Evolutionary conservation across 1,140 invertebrate species (phyloP).

Genomic region (Macrocentrus cingulum): DNA sequence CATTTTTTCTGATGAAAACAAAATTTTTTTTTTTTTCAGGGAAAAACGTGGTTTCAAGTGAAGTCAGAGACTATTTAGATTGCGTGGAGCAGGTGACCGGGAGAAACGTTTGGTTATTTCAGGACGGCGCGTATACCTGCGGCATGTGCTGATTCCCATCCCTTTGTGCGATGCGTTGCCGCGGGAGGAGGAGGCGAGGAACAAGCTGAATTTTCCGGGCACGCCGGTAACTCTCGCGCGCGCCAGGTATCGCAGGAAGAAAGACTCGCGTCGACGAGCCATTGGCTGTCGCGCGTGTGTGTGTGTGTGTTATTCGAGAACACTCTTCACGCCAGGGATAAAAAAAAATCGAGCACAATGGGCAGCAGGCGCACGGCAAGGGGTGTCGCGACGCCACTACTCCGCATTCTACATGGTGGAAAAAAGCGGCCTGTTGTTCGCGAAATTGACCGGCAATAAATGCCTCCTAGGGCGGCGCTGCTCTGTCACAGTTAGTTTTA

Average conservation of each 20-base stretch:
- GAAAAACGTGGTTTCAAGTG: no score
- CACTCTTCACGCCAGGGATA: background rate
- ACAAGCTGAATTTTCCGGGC: background rate
- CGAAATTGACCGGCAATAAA: conserved; percentile 23
- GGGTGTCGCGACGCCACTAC: conserved; percentile 1
- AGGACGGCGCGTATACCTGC: background rate
- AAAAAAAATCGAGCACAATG: conserved; percentile 7
- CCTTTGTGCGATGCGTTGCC: background rate
- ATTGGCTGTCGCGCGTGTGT: no score
- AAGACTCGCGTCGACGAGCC: background rate
- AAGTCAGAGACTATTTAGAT: no score
- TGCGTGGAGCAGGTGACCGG: conserved; percentile 1
- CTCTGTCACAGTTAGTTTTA: background rate
- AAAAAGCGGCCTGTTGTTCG: background rate
- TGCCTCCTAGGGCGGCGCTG: background rate
- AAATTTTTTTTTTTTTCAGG: no score
- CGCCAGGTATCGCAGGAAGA: background rate
- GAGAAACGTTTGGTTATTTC: background rate
- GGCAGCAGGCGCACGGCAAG: conserved; percentile 11
- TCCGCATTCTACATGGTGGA: background rate
- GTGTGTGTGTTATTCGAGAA: no score
- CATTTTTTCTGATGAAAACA: no score
- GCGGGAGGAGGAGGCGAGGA: background rate
- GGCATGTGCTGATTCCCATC: conserved; percentile 1
- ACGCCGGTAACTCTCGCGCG: no score